phyloP scores from a whole-genome alignment of 30 jellyfish, hydroid and myxozoan genomes.

The Pseudorhiza aurosa region DNA sequence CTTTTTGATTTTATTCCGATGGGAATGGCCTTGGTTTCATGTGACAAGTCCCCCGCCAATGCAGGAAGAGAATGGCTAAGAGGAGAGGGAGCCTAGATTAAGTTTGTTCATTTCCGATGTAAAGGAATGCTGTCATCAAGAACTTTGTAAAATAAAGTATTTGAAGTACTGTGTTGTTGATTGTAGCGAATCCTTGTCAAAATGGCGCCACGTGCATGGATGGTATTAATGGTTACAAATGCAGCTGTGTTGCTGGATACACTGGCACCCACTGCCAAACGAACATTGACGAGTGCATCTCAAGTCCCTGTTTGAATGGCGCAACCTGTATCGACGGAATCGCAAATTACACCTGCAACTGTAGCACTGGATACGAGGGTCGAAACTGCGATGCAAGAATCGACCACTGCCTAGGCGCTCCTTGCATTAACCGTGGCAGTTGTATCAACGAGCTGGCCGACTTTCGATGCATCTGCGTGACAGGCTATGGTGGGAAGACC shows the following conservation, averaged over 20 bases:
- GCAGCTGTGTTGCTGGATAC: constrained; percentile 71
- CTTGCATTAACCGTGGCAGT: constrained; percentile 64
- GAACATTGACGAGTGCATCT: constrained; percentile 69
- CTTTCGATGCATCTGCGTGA: constrained; percentile 53
- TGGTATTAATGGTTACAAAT: constrained; percentile 65
- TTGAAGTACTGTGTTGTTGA: no score
- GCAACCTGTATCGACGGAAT: constrained; percentile 73
- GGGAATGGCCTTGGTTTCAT: no score
- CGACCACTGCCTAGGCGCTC: constrained; percentile 55
- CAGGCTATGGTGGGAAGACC: constrained; percentile 76
- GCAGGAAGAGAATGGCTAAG: no score
- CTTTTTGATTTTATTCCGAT: no score
- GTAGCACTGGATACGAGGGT: constrained; percentile 82
- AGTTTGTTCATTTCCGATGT: no score
- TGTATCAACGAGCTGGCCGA: constrained; percentile 63
- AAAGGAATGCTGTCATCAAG: no score
- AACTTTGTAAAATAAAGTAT: no score
- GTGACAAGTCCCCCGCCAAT: no score
- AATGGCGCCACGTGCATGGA: constrained; percentile 73
- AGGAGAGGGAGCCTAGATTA: no score
- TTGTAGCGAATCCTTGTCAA: constrained; percentile 70
- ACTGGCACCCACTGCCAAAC: constrained; percentile 75
- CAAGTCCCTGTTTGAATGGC: constrained; percentile 77
- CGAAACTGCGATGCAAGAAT: constrained; percentile 63
- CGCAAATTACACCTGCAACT: constrained; percentile 75